A percentile compares a stretch with the other conserved stretches of the same genome.
Evolutionary conservation across 2,113 vertebrate species (phyloP).

Genomic region (Microcebus griseorufus): DNA sequence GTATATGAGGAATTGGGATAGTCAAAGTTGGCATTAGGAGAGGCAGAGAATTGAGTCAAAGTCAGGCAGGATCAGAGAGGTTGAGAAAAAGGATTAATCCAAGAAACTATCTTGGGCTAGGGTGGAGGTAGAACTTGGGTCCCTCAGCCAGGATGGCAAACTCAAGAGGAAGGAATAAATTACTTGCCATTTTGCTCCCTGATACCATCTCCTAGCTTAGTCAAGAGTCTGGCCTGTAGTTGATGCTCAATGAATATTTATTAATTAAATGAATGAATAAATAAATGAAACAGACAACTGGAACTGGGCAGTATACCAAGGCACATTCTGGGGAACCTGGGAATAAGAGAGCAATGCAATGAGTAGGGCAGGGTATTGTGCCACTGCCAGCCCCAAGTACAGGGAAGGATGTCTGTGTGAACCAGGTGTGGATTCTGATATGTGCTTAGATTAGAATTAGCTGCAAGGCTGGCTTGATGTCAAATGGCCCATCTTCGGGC

Average conservation of each 20-base stretch:
- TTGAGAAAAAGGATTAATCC: background rate
- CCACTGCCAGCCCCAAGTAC: too few species aligned
- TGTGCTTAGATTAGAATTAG: background rate
- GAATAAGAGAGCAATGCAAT: background rate
- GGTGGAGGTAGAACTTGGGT: background rate
- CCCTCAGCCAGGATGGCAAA: background rate
- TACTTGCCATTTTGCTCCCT: background rate
- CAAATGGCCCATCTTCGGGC: background rate
- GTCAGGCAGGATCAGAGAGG: background rate
- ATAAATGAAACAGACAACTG: background rate
- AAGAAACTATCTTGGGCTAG: background rate
- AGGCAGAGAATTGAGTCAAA: background rate
- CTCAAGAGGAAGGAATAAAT: background rate
- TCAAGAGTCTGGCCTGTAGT: background rate
- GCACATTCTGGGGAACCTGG: background rate
- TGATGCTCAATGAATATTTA: background rate
- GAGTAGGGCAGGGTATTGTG: background rate
- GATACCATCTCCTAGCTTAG: background rate
- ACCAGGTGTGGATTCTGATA: background rate
- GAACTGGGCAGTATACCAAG: background rate
- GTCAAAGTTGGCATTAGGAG: background rate
- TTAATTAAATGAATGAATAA: background rate
- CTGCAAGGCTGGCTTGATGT: background rate
- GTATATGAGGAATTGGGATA: background rate
- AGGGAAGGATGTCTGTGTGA: background rate